These are phyloP conservation scores for Oncorhynchus clarkii DNA, from an alignment of 2,113 vertebrate genomes.

Conservation along the genomic window DNA sequence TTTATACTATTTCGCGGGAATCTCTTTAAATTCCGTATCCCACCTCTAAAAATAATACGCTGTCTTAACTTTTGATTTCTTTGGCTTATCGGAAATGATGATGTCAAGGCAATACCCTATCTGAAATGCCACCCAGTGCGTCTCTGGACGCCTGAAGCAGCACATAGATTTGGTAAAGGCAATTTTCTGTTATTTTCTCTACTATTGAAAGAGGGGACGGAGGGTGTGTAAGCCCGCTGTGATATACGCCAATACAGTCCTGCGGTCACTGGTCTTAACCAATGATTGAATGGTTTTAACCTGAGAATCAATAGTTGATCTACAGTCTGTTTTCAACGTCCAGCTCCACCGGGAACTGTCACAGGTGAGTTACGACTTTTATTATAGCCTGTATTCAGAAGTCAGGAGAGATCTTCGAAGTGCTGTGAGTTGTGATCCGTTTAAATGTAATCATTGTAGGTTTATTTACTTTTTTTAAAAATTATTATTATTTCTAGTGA, in stretches of 20 bases:
- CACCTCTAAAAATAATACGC: background rate
- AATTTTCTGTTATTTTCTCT: background rate
- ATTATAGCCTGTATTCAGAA: background rate
- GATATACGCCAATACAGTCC: background rate
- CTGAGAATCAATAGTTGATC: background rate
- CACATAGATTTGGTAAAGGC: background rate
- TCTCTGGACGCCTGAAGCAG: background rate
- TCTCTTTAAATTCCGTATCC: background rate
- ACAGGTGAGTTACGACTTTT: background rate
- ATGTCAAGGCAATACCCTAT: background rate
- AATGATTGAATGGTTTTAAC: background rate
- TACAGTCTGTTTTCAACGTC: background rate
- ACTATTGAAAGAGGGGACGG: background rate
- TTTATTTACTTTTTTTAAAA: background rate
- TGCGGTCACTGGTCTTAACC: too few relatives aligned
- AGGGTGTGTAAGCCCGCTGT: background rate
- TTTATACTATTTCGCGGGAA: constrained; percentile 11
- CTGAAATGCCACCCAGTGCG: background rate
- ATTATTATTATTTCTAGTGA: background rate
- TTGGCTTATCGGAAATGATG: background rate
- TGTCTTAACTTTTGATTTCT: background rate
- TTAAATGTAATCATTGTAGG: too few relatives aligned
- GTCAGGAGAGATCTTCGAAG: background rate
- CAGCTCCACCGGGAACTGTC: background rate
- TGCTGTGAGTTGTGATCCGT: too few relatives aligned